Evolutionary conservation across 1,140 invertebrate genomes (phyloP).

Genomic region (Plodia interpunctella): DNA sequence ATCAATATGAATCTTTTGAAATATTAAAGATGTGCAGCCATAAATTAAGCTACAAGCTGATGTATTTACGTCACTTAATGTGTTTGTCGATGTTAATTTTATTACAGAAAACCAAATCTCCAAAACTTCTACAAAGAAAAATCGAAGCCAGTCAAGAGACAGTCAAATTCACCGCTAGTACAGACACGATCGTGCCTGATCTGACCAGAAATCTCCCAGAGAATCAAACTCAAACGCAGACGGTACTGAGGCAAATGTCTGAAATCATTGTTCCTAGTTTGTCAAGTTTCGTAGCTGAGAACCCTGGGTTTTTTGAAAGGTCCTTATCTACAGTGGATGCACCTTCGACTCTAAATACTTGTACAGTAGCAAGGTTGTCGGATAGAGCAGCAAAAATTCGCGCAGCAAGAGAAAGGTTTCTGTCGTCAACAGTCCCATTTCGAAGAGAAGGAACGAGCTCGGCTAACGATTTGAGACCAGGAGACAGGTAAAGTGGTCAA

Average conservation of each 20-base stretch:
- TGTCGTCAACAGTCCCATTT: constrained; percentile 59
- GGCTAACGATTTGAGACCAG: constrained; percentile 61
- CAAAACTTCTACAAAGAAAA: constrained; percentile 21
- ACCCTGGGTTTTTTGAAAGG: constrained; percentile 46
- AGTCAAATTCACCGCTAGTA: constrained; percentile 40
- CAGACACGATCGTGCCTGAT: constrained; percentile 56
- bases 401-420: constrained; percentile 81
- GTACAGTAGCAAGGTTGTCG: constrained; percentile 34
- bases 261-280: constrained; percentile 43
- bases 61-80: background rate
- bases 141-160: constrained; percentile 48
- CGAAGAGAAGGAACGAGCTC: constrained; percentile 61
- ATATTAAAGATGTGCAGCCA: too few relatives aligned
- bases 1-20: too few relatives aligned
- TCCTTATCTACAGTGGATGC: constrained; percentile 52
- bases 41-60: too few relatives aligned
- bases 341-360: constrained; percentile 21
- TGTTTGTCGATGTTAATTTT: background rate
- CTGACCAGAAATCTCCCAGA: constrained; percentile 28
- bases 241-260: constrained; percentile 48
- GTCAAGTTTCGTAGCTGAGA: constrained; percentile 39
- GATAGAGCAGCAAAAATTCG: constrained; percentile 78
- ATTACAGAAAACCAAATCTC: background rate
- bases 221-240: constrained; percentile 19
- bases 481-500: constrained; percentile 48